phyloP scores from a whole-genome alignment of 2,888 invertebrate genomes.

The Ariolimax columbianus region DNA sequence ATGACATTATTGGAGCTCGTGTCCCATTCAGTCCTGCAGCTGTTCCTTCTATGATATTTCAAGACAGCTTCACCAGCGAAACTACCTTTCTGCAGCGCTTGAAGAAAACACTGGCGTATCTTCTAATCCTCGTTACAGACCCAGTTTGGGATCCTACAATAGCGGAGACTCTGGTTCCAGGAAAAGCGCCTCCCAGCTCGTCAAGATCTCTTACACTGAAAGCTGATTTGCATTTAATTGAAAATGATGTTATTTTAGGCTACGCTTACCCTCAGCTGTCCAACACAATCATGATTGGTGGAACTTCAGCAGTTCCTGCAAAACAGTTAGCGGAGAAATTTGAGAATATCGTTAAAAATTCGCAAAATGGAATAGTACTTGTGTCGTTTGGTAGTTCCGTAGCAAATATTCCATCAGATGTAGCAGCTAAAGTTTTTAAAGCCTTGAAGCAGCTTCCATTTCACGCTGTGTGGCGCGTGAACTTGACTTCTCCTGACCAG shows the following conservation, averaged over 20 bases:
- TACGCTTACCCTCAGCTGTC: slow-evolving; percentile 53
- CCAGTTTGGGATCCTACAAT: slow-evolving; percentile 11
- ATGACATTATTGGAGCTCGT: slow-evolving; percentile 32
- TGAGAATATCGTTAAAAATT: slow-evolving; percentile 52
- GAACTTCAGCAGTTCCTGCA: slow-evolving; percentile 52
- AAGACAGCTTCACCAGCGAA: neutral
- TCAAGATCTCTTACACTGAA: neutral
- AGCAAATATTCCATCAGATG: slow-evolving; percentile 46
- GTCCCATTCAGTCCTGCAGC: slow-evolving; percentile 32
- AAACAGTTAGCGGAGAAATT: slow-evolving; percentile 55
- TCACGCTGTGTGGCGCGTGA: slow-evolving; percentile 47
- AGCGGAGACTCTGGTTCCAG: slow-evolving; percentile 44
- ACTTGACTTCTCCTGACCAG: slow-evolving; percentile 24
- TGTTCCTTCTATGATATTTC: slow-evolving; percentile 22
- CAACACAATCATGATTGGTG: slow-evolving; percentile 58
- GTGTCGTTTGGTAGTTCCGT: slow-evolving; percentile 59
- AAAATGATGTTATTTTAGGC: slow-evolving; percentile 55
- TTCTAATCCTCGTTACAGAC: neutral
- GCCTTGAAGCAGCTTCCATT: slow-evolving; percentile 48
- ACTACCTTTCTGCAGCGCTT: slow-evolving; percentile 29
- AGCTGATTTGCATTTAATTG: slow-evolving; percentile 53
- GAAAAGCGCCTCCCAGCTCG: slow-evolving; percentile 36
- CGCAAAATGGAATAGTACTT: slow-evolving; percentile 57
- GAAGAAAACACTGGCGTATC: neutral
- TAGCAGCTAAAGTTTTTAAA: slow-evolving; percentile 48